Evolutionary conservation across 2,888 invertebrate species (phyloP).

Genomic region (Drosophila percnosoma): DNA sequence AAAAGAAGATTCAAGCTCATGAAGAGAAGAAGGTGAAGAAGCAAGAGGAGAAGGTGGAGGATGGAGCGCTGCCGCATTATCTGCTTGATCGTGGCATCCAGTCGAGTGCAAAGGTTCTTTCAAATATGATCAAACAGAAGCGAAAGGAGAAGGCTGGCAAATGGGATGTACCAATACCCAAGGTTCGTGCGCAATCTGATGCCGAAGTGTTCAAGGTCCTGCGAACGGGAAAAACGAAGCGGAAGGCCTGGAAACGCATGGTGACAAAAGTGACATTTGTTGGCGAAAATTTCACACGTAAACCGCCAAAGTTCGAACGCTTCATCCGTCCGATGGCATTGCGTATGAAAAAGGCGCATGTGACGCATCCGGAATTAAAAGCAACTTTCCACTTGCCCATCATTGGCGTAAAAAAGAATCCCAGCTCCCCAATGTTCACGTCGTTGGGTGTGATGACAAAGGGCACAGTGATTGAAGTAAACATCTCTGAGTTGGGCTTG

Average conservation of each 20-base stretch:
- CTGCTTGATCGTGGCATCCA: constrained; percentile 98
- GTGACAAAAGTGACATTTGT: constrained; percentile 99
- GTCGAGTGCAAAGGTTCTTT: constrained; percentile 96
- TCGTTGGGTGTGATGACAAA: constrained; percentile 99
- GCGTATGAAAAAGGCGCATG: constrained; percentile 98
- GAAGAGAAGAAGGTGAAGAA: constrained; percentile 97
- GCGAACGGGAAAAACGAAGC: constrained; percentile 94
- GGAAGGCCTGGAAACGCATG: constrained; percentile 99
- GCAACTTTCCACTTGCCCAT: constrained; percentile 99
- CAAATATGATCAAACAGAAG: constrained; percentile 99
- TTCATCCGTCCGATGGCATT: constrained; percentile 99
- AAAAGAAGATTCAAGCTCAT: constrained; percentile 98
- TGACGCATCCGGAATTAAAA: constrained; percentile 99
- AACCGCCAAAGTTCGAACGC: constrained; percentile 99
- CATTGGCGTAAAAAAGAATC: constrained; percentile 99
- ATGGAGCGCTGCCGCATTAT: constrained; percentile 97
- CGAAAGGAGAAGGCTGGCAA: constrained; percentile 99
- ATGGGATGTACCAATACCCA: constrained; percentile 99
- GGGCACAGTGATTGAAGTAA: constrained; percentile 98
- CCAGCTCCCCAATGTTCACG: constrained; percentile 98
- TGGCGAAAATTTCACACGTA: constrained; percentile 98
- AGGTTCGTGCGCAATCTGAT: constrained; percentile 98
- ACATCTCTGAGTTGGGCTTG: constrained; percentile 98
- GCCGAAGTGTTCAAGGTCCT: constrained; percentile 98
- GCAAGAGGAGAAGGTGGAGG: constrained; percentile 92